Evolutionary conservation across 2,113 vertebrate species (phyloP).

Genomic region (Dasyprocta punctata): DNA sequence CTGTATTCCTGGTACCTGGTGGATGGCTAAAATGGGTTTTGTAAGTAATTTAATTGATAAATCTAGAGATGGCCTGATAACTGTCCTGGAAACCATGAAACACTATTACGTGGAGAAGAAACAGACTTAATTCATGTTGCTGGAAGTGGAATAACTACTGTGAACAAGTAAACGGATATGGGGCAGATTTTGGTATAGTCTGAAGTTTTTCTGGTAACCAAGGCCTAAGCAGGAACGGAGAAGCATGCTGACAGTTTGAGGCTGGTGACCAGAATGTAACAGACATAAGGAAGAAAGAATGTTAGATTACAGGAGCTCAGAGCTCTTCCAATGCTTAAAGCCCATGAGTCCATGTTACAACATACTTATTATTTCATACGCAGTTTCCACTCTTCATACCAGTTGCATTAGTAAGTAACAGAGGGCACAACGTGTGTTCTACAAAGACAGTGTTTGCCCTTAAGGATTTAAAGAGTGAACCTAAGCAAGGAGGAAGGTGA

Average conservation of each 20-base stretch:
- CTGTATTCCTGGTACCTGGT: neutral
- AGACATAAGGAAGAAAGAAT: neutral
- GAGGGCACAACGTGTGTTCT: neutral
- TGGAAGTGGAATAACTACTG: neutral
- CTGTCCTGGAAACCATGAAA: neutral
- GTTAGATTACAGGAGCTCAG: neutral
- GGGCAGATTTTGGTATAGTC: neutral
- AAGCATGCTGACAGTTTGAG: neutral
- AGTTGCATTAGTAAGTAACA: neutral
- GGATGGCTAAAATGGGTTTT: neutral
- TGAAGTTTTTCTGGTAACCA: neutral
- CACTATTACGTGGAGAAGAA: neutral
- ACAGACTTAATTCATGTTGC: neutral
- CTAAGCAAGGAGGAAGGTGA: neutral
- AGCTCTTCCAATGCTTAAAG: neutral
- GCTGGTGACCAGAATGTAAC: neutral
- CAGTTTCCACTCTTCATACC: neutral
- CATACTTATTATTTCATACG: neutral
- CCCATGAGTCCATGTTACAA: constrained; percentile 5
- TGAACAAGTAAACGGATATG: neutral
- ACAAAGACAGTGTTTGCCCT: neutral
- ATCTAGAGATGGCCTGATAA: neutral
- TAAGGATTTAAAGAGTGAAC: neutral
- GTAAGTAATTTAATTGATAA: neutral
- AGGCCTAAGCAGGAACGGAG: neutral